Base-by-base conservation (phyloP, 2,113 vertebrate species). In the Colaptes auratus region DNA sequence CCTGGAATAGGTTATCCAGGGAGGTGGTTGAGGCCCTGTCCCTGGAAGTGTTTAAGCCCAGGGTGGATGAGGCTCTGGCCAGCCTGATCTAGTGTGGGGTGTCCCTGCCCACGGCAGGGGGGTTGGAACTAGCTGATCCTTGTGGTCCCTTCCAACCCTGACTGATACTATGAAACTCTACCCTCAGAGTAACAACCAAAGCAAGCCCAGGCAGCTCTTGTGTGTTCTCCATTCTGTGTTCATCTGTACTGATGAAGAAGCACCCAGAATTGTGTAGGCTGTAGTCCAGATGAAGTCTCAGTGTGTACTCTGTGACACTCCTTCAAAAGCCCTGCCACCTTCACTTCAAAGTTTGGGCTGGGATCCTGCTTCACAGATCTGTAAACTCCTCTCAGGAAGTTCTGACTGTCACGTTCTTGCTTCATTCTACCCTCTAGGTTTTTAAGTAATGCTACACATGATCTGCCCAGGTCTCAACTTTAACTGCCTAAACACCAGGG, bases 251-350 rank as follows among this genome's bases (percentile, higher is more conserved):
- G 14, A 36, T 55, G 9, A 20, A n/a, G 50, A 61, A 8, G n/a
- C 24, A 67, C 23, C 8, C 11, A 58, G 35, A 91, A 12, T 1
- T 27, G 15, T 9, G 46, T 0, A 10, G 2, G 12, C 12, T 4
- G 6, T 4, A 18, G 48, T 23, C 58, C 35, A 79, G 33, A 7
- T 2, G 8, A 36, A 79, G 39, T 31, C 55, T 36, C 53, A 33
- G 25, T 53, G 61, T 3, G n/a, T 24, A 33, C 70, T 30, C 31
- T 7, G 20, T 2, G 23, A 44, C 44, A 56, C 16, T 39, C 53
- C 27, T 44, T 42, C 61, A 53, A 63, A 66, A 87, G 53, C 31
- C 78, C 19, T 60, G 36, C 48, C 15, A 31, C 17, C 70, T 33
- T 36, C 24, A 4, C 56, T 33, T 65, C 61, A 44, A 15, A 30